Conservation (phyloP, 2,113 vertebrate species). For the Prunella fulvescens region DNA sequence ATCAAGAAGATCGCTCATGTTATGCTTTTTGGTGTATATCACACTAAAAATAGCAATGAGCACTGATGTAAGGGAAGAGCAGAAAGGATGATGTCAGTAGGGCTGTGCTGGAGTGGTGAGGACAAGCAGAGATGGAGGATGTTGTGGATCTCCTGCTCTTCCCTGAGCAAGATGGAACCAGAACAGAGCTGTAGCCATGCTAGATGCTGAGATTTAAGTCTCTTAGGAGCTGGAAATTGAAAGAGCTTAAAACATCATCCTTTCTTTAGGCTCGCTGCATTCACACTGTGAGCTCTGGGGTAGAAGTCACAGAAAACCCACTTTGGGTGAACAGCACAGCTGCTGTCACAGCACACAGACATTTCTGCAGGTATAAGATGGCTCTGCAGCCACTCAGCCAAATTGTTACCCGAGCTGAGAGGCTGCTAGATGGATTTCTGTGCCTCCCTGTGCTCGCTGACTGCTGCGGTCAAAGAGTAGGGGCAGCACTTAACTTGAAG, state of each 20-base stretch:
- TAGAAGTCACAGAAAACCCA: neutral
- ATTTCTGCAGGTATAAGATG: neutral
- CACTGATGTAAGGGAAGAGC: neutral
- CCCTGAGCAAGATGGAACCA: neutral
- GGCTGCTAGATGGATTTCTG: neutral
- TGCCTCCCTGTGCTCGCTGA: neutral
- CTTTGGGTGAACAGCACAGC: neutral
- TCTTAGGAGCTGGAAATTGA: neutral
- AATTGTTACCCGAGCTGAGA: neutral
- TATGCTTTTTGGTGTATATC: constrained; percentile 16
- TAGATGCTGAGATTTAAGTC: neutral
- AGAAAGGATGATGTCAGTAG: neutral
- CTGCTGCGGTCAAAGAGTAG: neutral
- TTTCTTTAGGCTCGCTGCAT: neutral
- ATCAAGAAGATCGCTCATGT: neutral
- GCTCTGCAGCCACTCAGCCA: neutral
- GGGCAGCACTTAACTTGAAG: constrained; percentile 27
- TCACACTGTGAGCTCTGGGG: neutral
- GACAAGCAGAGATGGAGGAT: neutral
- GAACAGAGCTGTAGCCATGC: neutral
- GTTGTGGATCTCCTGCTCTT: neutral
- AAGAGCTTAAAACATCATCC: neutral
- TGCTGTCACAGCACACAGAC: neutral
- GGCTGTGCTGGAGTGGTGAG: neutral
- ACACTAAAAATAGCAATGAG: neutral